Evolutionary conservation across 2,797 vertebrate species (phyloP), one percentile per base, ranked within the genome.

Genomic region (Euthynnus affinis): DNA sequence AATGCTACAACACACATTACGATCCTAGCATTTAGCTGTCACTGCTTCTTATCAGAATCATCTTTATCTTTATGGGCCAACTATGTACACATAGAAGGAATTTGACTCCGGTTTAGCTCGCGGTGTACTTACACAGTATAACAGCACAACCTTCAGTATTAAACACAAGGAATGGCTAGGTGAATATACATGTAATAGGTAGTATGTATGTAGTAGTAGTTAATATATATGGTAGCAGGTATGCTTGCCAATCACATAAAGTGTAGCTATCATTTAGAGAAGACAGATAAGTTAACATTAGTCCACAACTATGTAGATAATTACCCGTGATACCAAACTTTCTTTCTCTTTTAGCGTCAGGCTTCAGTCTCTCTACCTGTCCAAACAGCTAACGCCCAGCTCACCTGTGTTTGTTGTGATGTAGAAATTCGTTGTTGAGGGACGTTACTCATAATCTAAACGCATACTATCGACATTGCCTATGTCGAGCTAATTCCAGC

Each of bases 321-420:
- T n/a, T 18, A 58, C 46, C 52, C 64, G 42, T 25, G 17, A 55
- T 0, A 34, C 2, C 18, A 68, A 64, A 49, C 68, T 70, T 67
- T 67, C 7, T 25, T 44, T 37, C 17, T 4, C 34, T 7, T 37
- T 9, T 72, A 25, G 18, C 22, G 12, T 46, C 2, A 6, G 3
- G 2, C 12, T 20, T 46, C 25, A 23, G 34, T 40, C 17, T 17
- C 9, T 18, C 18, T 34, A n/a, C n/a, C 51, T 60, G 22, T 20
- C 9, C 51, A 61, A 6, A 13, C 46, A 48, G 78, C 77, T 81
- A 73, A 82, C 84, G 71, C 74, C 80, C 80, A 68, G 65, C 93
- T 94, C 92, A 94, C 92, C 92, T 92, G 89, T 71, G 52, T 66
- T 48, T 63, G 81, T 68, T 67, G 88, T 60, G 76, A 46, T 70